Conservation (phyloP, 2,888 invertebrate species). For the Clusia tigrina region DNA sequence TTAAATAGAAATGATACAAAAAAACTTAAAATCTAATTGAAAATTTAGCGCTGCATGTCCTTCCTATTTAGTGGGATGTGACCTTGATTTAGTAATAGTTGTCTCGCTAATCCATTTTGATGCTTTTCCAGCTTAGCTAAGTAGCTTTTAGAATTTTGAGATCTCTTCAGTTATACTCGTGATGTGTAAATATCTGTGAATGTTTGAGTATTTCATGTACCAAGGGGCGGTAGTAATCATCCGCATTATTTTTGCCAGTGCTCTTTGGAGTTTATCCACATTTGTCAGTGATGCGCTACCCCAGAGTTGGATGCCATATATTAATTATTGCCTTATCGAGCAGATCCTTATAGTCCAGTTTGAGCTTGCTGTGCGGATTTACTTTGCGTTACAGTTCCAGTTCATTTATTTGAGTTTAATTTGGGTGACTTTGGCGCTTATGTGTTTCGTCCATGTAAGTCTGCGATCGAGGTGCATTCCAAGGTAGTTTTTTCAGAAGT, state of each 20-base stretch:
- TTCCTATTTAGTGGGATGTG: no score
- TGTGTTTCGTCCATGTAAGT: not conserved
- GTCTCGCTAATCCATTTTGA: no score
- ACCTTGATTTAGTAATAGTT: no score
- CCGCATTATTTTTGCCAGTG: not conserved
- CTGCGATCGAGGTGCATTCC: not conserved
- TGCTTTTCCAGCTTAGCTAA: constrained; percentile 3
- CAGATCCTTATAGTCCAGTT: not conserved
- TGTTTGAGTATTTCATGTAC: not conserved
- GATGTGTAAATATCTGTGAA: not conserved
- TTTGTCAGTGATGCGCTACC: not conserved
- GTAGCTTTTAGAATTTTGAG: not conserved
- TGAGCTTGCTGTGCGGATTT: not conserved
- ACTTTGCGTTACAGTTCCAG: not conserved
- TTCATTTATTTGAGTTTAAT: not conserved
- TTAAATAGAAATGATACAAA: no score
- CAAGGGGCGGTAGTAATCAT: not conserved
- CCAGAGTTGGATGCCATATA: not conserved
- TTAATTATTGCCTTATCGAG: not conserved
- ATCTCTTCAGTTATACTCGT: not conserved
- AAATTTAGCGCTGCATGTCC: no score
- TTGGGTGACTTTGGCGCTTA: not conserved
- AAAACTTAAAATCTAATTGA: no score
- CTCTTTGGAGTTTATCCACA: not conserved
- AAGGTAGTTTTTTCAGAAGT: not conserved